Conservation (phyloP, 2,113 vertebrate species). For the Istiophorus platypterus region DNA sequence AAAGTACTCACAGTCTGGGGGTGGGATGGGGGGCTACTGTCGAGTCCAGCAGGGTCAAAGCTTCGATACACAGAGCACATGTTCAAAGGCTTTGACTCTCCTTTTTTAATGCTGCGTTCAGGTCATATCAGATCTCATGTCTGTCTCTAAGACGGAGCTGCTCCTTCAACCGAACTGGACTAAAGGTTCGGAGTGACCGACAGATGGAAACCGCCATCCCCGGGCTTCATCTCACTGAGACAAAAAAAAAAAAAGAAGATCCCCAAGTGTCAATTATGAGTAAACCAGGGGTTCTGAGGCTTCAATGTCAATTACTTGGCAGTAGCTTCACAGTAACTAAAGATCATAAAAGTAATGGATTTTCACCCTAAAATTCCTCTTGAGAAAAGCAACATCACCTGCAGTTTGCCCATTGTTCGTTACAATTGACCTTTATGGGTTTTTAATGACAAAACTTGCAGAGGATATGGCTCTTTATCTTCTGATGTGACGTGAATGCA, state of each 20-base stretch:
- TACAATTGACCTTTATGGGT: conserved; percentile 22
- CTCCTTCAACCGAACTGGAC: neutral
- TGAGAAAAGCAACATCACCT: conserved; percentile 3
- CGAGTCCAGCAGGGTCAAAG: conserved; percentile 24
- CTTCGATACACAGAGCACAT: conserved; percentile 43
- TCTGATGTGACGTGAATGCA: conserved; percentile 40
- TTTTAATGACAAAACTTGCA: neutral
- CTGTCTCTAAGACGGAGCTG: neutral
- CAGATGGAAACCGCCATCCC: neutral
- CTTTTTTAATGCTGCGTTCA: conserved; percentile 59
- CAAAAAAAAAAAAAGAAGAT: too few species aligned
- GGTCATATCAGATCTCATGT: conserved; percentile 1
- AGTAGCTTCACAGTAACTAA: neutral
- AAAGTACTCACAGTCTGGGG: neutral
- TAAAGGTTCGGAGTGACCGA: neutral
- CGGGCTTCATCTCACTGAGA: neutral
- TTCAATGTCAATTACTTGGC: conserved; percentile 12
- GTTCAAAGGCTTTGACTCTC: conserved; percentile 23
- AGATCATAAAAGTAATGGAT: neutral
- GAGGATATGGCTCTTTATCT: neutral
- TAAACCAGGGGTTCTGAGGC: conserved; percentile 30
- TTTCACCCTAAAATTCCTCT: neutral
- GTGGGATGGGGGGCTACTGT: too few species aligned
- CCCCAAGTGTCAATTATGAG: neutral
- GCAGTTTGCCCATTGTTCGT: neutral